phyloP scores from a whole-genome alignment of 2,797 vertebrate genomes.

The Brotogeris chrysoptera region DNA sequence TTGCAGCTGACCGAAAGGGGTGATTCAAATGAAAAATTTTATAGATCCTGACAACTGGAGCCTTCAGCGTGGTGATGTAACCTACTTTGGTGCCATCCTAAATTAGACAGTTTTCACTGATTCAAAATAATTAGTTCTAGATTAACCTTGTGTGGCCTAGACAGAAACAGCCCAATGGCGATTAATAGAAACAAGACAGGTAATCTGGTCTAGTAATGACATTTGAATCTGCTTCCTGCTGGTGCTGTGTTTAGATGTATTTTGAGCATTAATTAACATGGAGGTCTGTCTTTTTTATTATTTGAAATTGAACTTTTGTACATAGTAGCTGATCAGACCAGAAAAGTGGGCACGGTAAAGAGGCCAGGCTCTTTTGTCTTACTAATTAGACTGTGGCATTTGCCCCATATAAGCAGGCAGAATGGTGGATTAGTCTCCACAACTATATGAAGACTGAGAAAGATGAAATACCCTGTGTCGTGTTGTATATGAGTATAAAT shows the following conservation, averaged over 20 bases:
- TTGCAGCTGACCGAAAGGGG: neutral
- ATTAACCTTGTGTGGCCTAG: neutral
- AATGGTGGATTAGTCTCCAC: neutral
- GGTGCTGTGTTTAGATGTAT: neutral
- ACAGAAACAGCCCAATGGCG: neutral
- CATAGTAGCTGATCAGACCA: neutral
- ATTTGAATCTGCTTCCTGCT: neutral
- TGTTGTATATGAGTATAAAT: neutral
- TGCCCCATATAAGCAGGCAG: neutral
- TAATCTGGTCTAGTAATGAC: neutral
- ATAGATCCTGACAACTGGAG: neutral
- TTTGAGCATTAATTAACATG: neutral
- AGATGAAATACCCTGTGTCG: neutral
- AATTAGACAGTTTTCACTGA: neutral
- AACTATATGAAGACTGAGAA: neutral
- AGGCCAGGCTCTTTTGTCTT: neutral
- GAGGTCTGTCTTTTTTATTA: neutral
- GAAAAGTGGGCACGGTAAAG: neutral
- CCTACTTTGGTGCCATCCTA: neutral
- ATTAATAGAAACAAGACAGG: neutral
- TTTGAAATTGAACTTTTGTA: neutral
- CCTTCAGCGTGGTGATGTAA: neutral
- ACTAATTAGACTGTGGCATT: neutral
- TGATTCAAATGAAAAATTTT: neutral
- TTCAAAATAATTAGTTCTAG: conserved; percentile 3